These are phyloP conservation scores for Lamprologus speciosus DNA, from an alignment of 2,113 vertebrate species.

Conservation along the genomic window DNA sequence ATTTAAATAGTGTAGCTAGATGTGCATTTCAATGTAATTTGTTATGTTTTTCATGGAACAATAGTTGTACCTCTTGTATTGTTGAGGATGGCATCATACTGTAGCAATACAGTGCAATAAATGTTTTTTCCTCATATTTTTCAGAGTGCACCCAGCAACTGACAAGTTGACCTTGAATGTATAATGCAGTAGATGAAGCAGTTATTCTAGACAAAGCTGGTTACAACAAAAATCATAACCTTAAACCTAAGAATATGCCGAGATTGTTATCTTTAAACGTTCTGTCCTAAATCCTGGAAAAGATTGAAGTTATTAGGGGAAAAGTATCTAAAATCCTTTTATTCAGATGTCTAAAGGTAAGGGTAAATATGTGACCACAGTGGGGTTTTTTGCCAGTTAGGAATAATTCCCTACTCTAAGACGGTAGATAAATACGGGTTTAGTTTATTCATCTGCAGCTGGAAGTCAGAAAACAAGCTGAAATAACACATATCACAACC, in stretches of 20 bases:
- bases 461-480: slow-evolving; percentile 45
- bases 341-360: not conserved
- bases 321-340: not conserved
- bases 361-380: not conserved
- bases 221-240: not conserved
- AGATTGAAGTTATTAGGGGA: not conserved
- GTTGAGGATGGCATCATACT: not conserved
- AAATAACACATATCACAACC: slow-evolving; percentile 58
- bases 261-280: not conserved
- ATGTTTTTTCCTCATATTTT: not conserved
- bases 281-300: not conserved
- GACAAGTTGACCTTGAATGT: not conserved
- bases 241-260: not conserved
- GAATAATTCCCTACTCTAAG: not conserved
- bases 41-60: not conserved
- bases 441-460: slow-evolving; percentile 49
- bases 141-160: not conserved
- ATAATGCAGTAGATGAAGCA: not conserved
- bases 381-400: not conserved
- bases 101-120: not conserved
- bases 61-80: not conserved
- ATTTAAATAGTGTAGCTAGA: not conserved
- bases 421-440: not conserved
- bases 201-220: not conserved
- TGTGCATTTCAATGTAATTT: not conserved